Evolutionary conservation across 1,140 invertebrate species (phyloP), one percentile per base, ranked within the genome.

Genomic region (Drosophila azteca): DNA sequence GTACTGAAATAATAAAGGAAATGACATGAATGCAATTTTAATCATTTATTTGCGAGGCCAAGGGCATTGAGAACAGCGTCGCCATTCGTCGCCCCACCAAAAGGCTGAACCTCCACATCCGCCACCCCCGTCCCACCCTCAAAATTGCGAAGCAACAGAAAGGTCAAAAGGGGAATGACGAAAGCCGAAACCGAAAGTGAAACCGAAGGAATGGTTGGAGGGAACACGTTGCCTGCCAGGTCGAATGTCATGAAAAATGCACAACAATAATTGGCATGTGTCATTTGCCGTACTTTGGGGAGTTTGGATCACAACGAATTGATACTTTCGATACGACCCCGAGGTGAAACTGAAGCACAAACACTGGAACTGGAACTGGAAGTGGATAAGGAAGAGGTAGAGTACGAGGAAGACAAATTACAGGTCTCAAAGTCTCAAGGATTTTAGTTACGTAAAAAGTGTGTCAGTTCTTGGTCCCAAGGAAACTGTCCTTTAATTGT

Each of bases 171-270:
- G 58, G 79, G 63, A 67, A 29, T 7, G 54, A 39, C 39, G 17
- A 49, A 57, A 13, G 39, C 11, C 29, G 55, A 63, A 68, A 48
- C 53, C 46, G n/a, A 67, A 68, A 48, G 50, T 44, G n/a, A 67
- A 22, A 44, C 53, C 44, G n/a, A 67, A 22, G 35, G 35, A 13
- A 13, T 39, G 35, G 35, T 11, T 39, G 35, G 11, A 4, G 5
- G 11, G 11, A 39, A 4, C 13, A 13, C 35, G 35, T 13, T 13
- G 13, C 20, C 58, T 13, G 13, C 20, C 58, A 57, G 48, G 45
- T 68, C 44, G 50, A 72, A 49, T 70, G 52, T 64, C 60, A 81
- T 87, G 15, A 78, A 78, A 87, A 65, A 65, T 81, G 45, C 82
- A 81, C 31, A 51, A 17, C 17, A 61, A 58, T 81, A 75, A 87